Base-by-base conservation (phyloP, 2,797 vertebrate species). In the Scleropages formosus region DNA sequence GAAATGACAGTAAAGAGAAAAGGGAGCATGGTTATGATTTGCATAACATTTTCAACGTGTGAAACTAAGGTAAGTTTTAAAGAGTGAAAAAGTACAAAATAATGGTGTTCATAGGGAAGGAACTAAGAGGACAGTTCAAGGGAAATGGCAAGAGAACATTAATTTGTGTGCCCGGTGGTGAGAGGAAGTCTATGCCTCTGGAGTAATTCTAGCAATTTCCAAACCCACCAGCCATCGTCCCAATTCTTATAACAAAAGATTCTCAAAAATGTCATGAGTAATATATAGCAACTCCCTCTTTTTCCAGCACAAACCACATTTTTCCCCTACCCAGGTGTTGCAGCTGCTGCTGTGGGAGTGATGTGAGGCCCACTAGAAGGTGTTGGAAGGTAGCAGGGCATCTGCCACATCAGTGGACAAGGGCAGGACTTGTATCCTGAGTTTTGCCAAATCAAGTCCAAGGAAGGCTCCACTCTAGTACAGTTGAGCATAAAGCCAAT, bases 401-500 rank as follows among this genome's bases (percentile, higher is more conserved):
- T 31, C 58, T 56, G 68, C 67, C 20, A 27, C 61, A 72, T 1
- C 22, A 15, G 51, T 15, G 63, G 39, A 58, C 66, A 63, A 64
- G 56, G 53, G 75, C 73, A 73, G 74, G 68, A 82, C 63, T 72
- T 78, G 75, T 75, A n/a, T n/a, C n/a, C n/a, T n/a, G n/a, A n/a
- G n/a, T n/a, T 39, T 39, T 31, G 31, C 39, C 6, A 2, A 6
- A 39, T 39, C 31, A 6, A 39, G 31, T 39, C 39, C 31, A 39
- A 6, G 39, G 39, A 39, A 6, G 31, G 31, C 39, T 39, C 31
- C 39, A 6, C 6, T 39, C 2, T 39, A 39, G 31, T 39, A 39
- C 31, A 31, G 39, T 39, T 39, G 31, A 39, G 31, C 31, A 2
- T 39, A 39, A 2, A 39, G 31, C 31, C 39, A 39, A 39, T 39